phyloP scores from a whole-genome alignment of 2,113 vertebrate species.

The Dipodomys merriami region DNA sequence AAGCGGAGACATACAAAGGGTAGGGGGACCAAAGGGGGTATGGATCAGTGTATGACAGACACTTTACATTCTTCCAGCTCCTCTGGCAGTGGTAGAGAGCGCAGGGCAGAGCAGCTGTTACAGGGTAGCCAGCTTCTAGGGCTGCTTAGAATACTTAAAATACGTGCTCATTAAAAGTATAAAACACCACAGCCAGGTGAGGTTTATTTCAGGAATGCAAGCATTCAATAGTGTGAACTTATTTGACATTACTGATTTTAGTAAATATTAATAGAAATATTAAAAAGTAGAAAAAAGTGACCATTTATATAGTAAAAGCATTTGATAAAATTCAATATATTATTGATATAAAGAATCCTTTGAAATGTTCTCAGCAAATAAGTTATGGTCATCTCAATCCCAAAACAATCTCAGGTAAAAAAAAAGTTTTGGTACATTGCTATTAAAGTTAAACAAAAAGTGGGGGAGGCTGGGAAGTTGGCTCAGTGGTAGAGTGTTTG shows the following conservation, averaged over 20 bases:
- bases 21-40: not conserved
- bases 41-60: not conserved
- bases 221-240: not conserved
- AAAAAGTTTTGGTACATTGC: constrained; percentile 3
- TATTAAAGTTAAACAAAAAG: not conserved
- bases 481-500: too few species aligned
- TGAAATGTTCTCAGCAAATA: not conserved
- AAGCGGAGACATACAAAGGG: not conserved
- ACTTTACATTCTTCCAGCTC: too few species aligned
- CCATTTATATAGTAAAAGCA: constrained; percentile 8
- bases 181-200: not conserved
- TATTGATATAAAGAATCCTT: not conserved
- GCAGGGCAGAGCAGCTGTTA: not conserved
- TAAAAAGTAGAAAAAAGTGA: constrained; percentile 32
- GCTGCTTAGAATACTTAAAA: not conserved
- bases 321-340: constrained; percentile 15
- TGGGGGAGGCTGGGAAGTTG: too few species aligned
- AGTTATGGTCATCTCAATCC: not conserved
- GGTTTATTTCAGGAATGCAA: constrained; percentile 5
- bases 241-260: constrained; percentile 22
- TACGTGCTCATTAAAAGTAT: not conserved
- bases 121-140: accelerated
- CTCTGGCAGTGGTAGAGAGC: not conserved
- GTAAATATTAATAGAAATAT: constrained; percentile 30
- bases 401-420: not conserved